Conservation (phyloP, 2,797 vertebrate genomes). For the Zalophus californianus region DNA sequence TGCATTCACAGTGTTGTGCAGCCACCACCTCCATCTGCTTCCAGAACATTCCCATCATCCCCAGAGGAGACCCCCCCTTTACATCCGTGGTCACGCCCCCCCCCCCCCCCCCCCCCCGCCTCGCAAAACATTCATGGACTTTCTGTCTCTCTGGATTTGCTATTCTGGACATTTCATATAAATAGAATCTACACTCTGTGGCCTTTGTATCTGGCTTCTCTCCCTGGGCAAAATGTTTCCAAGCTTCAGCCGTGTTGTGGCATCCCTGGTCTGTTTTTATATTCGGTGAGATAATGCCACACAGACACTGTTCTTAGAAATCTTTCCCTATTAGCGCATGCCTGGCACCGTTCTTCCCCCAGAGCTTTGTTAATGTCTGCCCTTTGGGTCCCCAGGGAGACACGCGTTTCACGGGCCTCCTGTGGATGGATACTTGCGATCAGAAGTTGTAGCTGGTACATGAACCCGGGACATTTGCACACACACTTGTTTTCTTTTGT, state of each 20-base stretch:
- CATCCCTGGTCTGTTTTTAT: not conserved
- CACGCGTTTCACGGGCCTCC: not conserved
- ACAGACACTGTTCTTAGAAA: not conserved
- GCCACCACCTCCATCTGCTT: rapidly evolving
- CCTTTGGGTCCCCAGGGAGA: not conserved
- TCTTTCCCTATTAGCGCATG: not conserved
- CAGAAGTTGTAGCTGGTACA: not conserved
- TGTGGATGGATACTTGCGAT: not conserved
- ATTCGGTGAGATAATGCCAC: not conserved
- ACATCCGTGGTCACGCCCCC: not conserved
- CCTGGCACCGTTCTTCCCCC: not conserved
- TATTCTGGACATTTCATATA: not conserved
- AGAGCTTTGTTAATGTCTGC: not conserved
- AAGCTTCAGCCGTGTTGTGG: not conserved
- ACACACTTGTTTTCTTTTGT: not conserved
- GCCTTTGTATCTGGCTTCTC: not conserved
- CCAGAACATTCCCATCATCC: not conserved
- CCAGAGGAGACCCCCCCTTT: not conserved
- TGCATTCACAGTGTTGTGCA: not conserved
- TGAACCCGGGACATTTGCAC: not conserved
- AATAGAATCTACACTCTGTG: not conserved
- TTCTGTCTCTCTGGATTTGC: not conserved
- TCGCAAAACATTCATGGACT: not conserved
- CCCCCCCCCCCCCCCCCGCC: too few relatives aligned
- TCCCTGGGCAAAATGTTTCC: not conserved